These are phyloP conservation scores for Drosophila borealis DNA, from an alignment of 2,888 invertebrate species.

Conservation along the genomic window DNA sequence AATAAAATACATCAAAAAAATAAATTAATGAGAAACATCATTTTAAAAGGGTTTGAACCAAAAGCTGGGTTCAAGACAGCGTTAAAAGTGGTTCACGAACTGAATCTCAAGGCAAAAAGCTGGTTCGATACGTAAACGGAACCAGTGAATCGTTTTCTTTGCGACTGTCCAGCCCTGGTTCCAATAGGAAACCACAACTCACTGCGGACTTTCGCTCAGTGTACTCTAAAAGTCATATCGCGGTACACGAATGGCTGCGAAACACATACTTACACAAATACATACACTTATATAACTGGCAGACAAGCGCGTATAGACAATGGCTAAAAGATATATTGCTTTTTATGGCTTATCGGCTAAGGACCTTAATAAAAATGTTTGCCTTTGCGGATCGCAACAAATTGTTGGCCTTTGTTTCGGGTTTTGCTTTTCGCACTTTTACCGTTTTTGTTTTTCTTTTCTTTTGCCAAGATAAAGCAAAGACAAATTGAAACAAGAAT, in stretches of 20 bases:
- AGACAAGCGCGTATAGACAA: not conserved
- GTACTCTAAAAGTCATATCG: constrained; percentile 19
- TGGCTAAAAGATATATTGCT: constrained; percentile 23
- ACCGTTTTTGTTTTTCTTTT: constrained; percentile 4
- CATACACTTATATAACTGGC: no score
- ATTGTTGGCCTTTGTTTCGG: constrained; percentile 14
- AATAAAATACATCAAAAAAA: no score
- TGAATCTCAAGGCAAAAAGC: no score
- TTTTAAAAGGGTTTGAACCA: no score
- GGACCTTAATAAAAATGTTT: constrained; percentile 43
- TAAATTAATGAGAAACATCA: no score
- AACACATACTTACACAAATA: not conserved
- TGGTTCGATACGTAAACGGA: no score
- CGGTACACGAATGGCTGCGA: constrained; percentile 14
- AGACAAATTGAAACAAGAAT: constrained; percentile 54
- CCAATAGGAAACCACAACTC: not conserved
- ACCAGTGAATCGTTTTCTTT: no score
- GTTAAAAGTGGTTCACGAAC: no score
- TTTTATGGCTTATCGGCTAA: constrained; percentile 39
- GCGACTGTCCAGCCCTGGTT: no score
- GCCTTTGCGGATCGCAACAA: constrained; percentile 33
- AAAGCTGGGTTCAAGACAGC: no score
- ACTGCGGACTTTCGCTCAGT: constrained; percentile 15
- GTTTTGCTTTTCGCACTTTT: not conserved
- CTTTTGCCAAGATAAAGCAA: constrained; percentile 25